Conservation (phyloP, 2,888 invertebrate species). For the Tipula lateralis region DNA sequence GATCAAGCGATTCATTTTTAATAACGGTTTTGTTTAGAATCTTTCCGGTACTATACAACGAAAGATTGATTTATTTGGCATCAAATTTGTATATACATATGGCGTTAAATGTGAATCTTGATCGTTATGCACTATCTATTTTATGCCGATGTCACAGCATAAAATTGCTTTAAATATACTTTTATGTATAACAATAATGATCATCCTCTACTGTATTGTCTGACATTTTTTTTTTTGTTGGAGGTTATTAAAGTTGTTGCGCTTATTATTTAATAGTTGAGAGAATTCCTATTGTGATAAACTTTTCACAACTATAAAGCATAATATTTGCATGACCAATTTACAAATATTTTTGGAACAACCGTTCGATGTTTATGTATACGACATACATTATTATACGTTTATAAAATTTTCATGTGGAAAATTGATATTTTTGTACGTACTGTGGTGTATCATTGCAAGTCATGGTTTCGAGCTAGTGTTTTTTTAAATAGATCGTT, state of each 20-base stretch:
- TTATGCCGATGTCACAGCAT: not conserved
- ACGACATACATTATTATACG: not conserved
- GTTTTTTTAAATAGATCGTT: not conserved
- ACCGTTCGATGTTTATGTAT: not conserved
- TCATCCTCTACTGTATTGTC: not conserved
- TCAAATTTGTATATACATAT: not conserved
- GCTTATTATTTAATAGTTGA: constrained; percentile 11
- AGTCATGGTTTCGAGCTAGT: not conserved
- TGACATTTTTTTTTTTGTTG: not conserved
- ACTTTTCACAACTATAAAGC: not conserved
- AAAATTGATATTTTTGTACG: not conserved
- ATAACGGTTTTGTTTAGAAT: not conserved
- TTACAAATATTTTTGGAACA: not conserved
- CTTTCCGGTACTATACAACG: not conserved
- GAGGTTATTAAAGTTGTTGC: not conserved
- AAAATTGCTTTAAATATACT: not conserved
- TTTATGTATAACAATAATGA: not conserved
- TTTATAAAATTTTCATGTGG: not conserved
- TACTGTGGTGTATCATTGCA: not conserved
- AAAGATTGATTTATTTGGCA: not conserved
- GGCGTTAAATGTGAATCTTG: not conserved
- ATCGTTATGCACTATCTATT: not conserved
- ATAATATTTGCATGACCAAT: constrained; percentile 1
- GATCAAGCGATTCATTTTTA: not conserved
- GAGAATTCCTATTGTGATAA: not conserved